These are phyloP conservation scores for Micrasema minimum DNA, from an alignment of 1,140 invertebrate genomes.

Conservation along the genomic window DNA sequence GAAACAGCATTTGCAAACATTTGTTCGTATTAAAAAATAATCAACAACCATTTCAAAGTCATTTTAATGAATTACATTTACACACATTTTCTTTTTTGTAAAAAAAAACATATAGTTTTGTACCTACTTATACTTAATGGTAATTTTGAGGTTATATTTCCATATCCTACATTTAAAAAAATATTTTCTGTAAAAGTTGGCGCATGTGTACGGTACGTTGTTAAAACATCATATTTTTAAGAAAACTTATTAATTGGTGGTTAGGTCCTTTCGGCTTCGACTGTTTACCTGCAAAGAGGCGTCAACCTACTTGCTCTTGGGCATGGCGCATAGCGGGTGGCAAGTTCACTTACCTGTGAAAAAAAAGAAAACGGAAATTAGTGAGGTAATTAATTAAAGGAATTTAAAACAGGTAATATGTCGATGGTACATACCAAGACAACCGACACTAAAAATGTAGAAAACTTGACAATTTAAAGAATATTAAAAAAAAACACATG, in stretches of 20 bases:
- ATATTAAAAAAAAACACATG: no score
- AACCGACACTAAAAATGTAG: background rate
- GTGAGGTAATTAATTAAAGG: background rate
- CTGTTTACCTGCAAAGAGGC: background rate
- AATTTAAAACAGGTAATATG: background rate
- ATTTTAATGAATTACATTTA: no score
- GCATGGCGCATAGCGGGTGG: conserved; percentile 20
- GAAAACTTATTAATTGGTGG: background rate
- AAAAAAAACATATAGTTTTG: background rate
- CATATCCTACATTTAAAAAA: background rate
- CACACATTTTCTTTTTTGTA: no score
- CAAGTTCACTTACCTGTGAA: conserved; percentile 42
- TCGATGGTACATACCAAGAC: background rate
- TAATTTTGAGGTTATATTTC: background rate
- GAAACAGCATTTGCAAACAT: no score
- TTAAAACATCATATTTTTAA: background rate
- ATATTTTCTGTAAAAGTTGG: background rate
- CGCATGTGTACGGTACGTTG: background rate
- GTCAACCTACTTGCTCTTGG: conserved; percentile 34
- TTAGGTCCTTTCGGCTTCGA: background rate
- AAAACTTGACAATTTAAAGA: no score
- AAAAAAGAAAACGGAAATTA: conserved; percentile 25
- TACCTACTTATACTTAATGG: background rate
- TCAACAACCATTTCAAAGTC: no score
- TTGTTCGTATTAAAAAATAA: no score